Evolutionary conservation across 2,797 vertebrate genomes (phyloP).

Genomic region (Hippoglossus hippoglossus): DNA sequence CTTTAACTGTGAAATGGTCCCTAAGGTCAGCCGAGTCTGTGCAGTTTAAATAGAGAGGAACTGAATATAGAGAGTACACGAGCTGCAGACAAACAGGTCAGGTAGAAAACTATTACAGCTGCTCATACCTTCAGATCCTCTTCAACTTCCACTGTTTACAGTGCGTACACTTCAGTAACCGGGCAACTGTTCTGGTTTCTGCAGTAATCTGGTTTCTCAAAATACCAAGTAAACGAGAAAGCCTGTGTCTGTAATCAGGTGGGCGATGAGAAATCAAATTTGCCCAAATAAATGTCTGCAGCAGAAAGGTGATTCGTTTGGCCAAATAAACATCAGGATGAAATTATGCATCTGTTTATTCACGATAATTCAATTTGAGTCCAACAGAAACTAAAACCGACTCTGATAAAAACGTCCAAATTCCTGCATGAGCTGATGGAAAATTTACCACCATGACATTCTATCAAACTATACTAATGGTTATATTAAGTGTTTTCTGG

Average conservation of each 20-base stretch:
- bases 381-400: too few relatives aligned
- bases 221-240: not conserved
- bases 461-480: too few relatives aligned
- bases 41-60: conserved; percentile 3
- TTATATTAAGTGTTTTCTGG: too few relatives aligned
- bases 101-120: not conserved
- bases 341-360: too few relatives aligned
- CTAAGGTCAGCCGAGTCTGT: conserved; percentile 8
- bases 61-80: not conserved
- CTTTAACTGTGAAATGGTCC: conserved; percentile 21
- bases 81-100: conserved; percentile 1
- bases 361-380: too few relatives aligned
- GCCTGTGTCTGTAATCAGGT: not conserved
- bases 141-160: not conserved
- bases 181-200: too few relatives aligned
- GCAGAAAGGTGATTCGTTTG: not conserved
- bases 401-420: too few relatives aligned
- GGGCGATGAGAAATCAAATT: not conserved
- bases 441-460: too few relatives aligned
- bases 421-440: too few relatives aligned
- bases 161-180: not conserved
- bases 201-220: too few relatives aligned
- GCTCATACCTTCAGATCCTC: not conserved
- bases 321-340: not conserved
- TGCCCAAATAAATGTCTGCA: too few relatives aligned